phyloP scores from a whole-genome alignment of 2,113 vertebrate species.

The Pelecanus crispus region DNA sequence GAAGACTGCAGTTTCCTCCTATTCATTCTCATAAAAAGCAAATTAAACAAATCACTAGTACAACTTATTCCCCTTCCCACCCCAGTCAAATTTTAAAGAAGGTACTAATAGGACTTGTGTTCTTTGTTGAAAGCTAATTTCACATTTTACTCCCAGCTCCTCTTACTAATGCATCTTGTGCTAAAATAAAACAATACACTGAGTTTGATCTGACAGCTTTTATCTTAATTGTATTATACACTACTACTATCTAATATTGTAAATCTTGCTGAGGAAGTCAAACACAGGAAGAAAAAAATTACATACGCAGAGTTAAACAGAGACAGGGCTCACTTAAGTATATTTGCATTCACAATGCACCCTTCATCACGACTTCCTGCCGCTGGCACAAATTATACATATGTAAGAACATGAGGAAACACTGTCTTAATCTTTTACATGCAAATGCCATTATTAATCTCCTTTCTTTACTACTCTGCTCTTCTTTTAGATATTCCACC shows the following conservation, averaged over 20 bases:
- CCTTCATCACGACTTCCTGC: not conserved
- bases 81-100: not conserved
- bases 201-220: not conserved
- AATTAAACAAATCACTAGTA: not conserved
- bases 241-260: not conserved
- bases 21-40: not conserved
- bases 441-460: not conserved
- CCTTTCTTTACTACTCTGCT: not conserved
- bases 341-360: not conserved
- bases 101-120: not conserved
- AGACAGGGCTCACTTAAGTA: not conserved
- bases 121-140: not conserved
- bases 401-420: not conserved
- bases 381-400: not conserved
- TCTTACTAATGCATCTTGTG: not conserved
- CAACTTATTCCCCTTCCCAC: not conserved
- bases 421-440: not conserved
- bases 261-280: not conserved
- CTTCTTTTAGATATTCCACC: not conserved
- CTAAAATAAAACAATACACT: not conserved
- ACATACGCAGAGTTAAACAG: not conserved
- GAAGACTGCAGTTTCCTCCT: not conserved
- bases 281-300: not conserved
- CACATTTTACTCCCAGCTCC: not conserved
- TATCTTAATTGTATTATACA: rapidly evolving